Percentiles rank a stretch among this genome's conserved stretches.
Conservation (phyloP, 2,797 vertebrate genomes). For the Eutrigla gurnardus region DNA sequence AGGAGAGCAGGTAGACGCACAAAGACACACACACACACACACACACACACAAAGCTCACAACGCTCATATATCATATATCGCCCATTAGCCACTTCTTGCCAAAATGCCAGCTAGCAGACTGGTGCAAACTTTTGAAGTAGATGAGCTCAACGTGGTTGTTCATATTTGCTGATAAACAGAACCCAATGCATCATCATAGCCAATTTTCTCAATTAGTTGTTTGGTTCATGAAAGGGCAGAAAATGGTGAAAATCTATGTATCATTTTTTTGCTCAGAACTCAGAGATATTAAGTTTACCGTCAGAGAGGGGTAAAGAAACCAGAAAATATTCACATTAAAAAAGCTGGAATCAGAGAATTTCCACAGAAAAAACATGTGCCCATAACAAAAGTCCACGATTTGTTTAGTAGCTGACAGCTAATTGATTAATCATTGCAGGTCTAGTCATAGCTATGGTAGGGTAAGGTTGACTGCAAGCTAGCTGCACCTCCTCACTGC, state of each 20-base stretch:
- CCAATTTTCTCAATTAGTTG: not conserved
- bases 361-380: not conserved
- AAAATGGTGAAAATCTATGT: not conserved
- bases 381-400: no score
- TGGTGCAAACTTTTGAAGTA: slow-evolving; percentile 31
- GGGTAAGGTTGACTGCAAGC: slow-evolving; percentile 23
- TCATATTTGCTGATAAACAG: slow-evolving; percentile 22
- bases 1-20: not conserved
- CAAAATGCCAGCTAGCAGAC: slow-evolving; percentile 28
- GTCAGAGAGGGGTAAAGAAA: not conserved
- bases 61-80: slow-evolving; percentile 24
- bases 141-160: slow-evolving; percentile 21
- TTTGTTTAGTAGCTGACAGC: not conserved
- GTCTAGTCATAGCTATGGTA: not conserved
- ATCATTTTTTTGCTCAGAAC: not conserved
- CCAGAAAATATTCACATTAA: not conserved
- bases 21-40: not conserved
- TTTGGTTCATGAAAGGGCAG: not conserved
- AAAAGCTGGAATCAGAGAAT: not conserved
- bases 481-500: slow-evolving; percentile 55
- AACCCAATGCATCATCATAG: slow-evolving; percentile 14
- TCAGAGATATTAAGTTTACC: not conserved
- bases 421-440: not conserved
- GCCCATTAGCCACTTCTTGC: slow-evolving; percentile 36
- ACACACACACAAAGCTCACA: slow-evolving; percentile 14